phyloP scores from a whole-genome alignment of 2,888 invertebrate species.

The Polyommatus iphigenia region DNA sequence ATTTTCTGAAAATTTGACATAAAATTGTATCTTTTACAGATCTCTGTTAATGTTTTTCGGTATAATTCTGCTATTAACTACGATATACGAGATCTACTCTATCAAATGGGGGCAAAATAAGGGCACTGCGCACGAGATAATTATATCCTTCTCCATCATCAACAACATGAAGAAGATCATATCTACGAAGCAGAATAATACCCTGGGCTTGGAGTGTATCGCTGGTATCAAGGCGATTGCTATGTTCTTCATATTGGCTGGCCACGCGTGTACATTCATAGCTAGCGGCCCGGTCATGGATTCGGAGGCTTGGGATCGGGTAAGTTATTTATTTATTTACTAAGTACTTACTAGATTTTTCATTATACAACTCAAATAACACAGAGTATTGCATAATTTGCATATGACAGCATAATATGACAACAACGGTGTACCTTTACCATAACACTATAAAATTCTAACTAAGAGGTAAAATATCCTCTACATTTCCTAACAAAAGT shows the following conservation, averaged over 20 bases:
- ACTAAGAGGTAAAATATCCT: no score
- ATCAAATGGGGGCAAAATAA: constrained; percentile 57
- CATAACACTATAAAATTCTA: no score
- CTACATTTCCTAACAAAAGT: no score
- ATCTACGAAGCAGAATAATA: constrained; percentile 77
- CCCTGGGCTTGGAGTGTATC: constrained; percentile 82
- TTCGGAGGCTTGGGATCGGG: constrained; percentile 81
- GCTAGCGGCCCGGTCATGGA: constrained; percentile 85
- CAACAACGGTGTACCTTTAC: no score
- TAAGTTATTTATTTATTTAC: constrained; percentile 50
- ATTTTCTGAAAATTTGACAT: no score
- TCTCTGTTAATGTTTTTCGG: constrained; percentile 69
- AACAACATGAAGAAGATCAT: constrained; percentile 81
- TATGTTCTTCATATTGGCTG: constrained; percentile 84
- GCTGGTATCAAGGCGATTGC: constrained; percentile 84
- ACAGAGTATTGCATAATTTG: no score
- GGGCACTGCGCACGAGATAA: constrained; percentile 51
- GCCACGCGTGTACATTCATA: constrained; percentile 84
- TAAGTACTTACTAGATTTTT: no score
- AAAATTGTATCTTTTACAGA: constrained; percentile 67
- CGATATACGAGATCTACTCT: constrained; percentile 70
- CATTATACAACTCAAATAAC: no score
- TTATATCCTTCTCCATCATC: constrained; percentile 80
- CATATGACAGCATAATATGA: no score
- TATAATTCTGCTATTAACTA: constrained; percentile 66